phyloP scores from a whole-genome alignment of 1,140 invertebrate genomes.

The Pachyrhynchus sulphureomaculatus region DNA sequence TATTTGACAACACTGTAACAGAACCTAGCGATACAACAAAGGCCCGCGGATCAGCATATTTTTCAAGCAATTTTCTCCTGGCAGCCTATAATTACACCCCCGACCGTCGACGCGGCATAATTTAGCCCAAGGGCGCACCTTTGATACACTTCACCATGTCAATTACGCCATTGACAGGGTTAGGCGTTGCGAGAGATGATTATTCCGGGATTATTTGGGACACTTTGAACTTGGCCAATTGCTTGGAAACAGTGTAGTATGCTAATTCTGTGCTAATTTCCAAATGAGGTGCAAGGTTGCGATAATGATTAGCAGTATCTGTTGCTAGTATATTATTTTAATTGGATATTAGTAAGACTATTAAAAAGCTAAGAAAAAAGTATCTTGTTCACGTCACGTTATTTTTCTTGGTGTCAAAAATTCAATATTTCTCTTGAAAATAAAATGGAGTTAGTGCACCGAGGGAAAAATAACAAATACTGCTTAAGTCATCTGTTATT shows the following conservation, averaged over 20 bases:
- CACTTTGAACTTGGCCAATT: slow-evolving; percentile 32
- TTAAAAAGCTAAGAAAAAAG: no score
- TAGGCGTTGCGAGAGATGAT: slow-evolving; percentile 29
- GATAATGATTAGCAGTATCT: no score
- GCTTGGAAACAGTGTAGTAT: slow-evolving; percentile 3
- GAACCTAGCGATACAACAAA: slow-evolving; percentile 21
- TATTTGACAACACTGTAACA: slow-evolving; percentile 21
- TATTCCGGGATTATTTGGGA: slow-evolving; percentile 25
- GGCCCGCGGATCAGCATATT: slow-evolving; percentile 45
- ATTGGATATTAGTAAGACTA: no score
- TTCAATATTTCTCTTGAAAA: no score
- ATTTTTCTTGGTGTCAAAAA: no score
- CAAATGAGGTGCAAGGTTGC: no score
- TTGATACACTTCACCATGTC: slow-evolving; percentile 48
- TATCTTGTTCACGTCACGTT: no score
- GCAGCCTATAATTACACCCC: slow-evolving; percentile 51
- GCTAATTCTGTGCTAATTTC: no score
- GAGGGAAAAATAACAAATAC: no score
- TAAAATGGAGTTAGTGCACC: no score
- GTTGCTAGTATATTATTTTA: no score
- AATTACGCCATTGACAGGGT: slow-evolving; percentile 46
- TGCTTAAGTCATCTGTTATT: no score
- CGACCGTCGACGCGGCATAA: slow-evolving; percentile 45
- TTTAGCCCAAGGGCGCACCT: slow-evolving; percentile 47
- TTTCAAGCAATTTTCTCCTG: slow-evolving; percentile 50